Evolutionary conservation across 2,113 vertebrate species (phyloP), one percentile per base, ranked within the genome.

Genomic region (Charadrius vociferus): DNA sequence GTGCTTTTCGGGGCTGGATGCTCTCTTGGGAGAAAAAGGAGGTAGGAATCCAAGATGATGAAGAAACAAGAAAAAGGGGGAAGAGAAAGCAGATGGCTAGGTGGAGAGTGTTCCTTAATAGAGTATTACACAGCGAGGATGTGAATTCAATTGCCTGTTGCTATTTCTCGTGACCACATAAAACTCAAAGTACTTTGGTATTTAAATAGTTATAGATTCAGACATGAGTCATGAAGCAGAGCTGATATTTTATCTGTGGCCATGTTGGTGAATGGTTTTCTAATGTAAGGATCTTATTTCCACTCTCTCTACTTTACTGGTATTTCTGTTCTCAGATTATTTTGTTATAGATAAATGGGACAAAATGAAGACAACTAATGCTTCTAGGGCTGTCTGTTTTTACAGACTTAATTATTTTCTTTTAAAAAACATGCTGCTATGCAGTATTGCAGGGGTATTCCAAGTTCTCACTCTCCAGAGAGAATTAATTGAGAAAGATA

Each of bases 151-250:
- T 27, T 85, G 63, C 59, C 45, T 83, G 45, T 43, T 92, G 75
- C 86, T 88, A 43, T 95, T 96, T 93, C n/a, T 90, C 50, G 20
- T 36, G 59, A 39, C 86, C 77, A 75, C 68, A 72, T 61, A 45
- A 84, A 83, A 92, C 55, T 58, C 67, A 56, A 80, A 93, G 88
- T 58, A 12, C 71, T 96, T 45, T 62, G 74, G 67, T 43, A 56
- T 88, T 97, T 90, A 83, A 95, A 83, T 36, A n/a, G 26, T 82
- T 86, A 9, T 32, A 49, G 86, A 63, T 67, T 84, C 80, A 84
- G 81, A 43, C 26, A 58, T 97, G 93, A 95, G 62, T 97, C 95
- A 93, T 14, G 49, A 59, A 39, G 59, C 80, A 79, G 90, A 81
- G n/a, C 72, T 86, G 79, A 45, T 92, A 68, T 83, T 90, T 88